Conservation (phyloP, 2,888 invertebrate species). For the Plemyria rubiginata region DNA sequence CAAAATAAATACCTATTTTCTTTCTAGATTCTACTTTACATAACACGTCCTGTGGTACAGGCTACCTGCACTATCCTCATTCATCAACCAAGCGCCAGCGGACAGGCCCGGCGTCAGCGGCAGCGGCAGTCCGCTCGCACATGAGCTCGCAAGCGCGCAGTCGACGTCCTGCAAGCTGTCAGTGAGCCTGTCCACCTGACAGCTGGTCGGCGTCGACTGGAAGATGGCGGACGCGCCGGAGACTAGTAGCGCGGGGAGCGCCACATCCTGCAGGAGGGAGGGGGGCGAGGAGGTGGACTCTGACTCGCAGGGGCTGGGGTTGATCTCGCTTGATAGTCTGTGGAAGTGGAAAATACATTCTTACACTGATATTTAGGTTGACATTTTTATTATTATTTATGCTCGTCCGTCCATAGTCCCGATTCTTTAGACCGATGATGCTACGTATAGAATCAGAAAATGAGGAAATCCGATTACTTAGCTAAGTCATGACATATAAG, state of each 20-base stretch:
- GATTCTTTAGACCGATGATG: too few relatives aligned
- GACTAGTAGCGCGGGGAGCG: slow-evolving; percentile 75
- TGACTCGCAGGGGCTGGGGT: slow-evolving; percentile 85
- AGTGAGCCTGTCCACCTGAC: slow-evolving; percentile 45
- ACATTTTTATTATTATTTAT: too few relatives aligned
- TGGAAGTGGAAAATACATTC: slow-evolving; percentile 40
- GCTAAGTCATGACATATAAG: too few relatives aligned
- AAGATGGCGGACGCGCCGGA: slow-evolving; percentile 74
- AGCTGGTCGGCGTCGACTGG: slow-evolving; percentile 69
- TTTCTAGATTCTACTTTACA: too few relatives aligned
- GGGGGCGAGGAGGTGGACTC: slow-evolving; percentile 87
- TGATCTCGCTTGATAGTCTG: slow-evolving; percentile 79
- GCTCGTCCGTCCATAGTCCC: too few relatives aligned
- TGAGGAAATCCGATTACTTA: too few relatives aligned
- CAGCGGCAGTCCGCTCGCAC: slow-evolving; percentile 70
- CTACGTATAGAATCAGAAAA: too few relatives aligned
- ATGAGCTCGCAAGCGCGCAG: slow-evolving; percentile 76
- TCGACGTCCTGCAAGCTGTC: slow-evolving; percentile 67
- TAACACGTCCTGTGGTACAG: too few relatives aligned
- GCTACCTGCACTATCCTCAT: slow-evolving; percentile 81
- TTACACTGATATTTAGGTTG: neutral
- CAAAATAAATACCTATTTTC: too few relatives aligned
- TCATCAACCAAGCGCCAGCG: slow-evolving; percentile 84
- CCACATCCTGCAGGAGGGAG: slow-evolving; percentile 74
- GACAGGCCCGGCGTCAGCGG: slow-evolving; percentile 75